These are phyloP conservation scores for Oscheius sp. DNA, from an alignment of 2,888 invertebrate genomes.

Conservation along the genomic window DNA sequence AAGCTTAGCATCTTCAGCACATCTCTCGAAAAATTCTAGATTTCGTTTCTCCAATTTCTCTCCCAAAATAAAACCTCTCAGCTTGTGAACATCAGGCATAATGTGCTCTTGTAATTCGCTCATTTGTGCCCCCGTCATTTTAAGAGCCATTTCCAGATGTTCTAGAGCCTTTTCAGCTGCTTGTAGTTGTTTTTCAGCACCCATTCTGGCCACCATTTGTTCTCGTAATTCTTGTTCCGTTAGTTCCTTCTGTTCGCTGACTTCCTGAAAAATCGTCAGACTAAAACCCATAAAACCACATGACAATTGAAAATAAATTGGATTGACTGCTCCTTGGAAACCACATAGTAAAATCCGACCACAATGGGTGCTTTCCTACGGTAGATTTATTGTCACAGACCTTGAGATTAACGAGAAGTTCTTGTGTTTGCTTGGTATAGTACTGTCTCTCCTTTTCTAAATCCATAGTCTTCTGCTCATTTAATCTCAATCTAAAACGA, in stretches of 20 bases:
- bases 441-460: slow-evolving; percentile 72
- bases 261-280: slow-evolving; percentile 66
- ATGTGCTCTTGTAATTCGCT: slow-evolving; percentile 72
- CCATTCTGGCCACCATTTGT: slow-evolving; percentile 72
- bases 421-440: slow-evolving; percentile 72
- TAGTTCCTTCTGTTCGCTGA: slow-evolving; percentile 72
- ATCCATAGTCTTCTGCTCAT: slow-evolving; percentile 69
- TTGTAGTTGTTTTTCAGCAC: slow-evolving; percentile 70
- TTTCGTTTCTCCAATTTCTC: background rate
- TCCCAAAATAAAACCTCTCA: slow-evolving; percentile 69
- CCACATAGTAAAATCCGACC: no score
- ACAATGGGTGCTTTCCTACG: background rate
- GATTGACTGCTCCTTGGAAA: no score
- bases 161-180: slow-evolving; percentile 70
- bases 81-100: slow-evolving; percentile 72
- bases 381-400: slow-evolving; percentile 53
- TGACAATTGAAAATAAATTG: no score
- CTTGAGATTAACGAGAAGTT: slow-evolving; percentile 71
- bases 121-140: slow-evolving; percentile 68
- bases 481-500: slow-evolving; percentile 69
- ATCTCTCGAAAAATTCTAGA: slow-evolving; percentile 73
- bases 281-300: background rate
- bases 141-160: slow-evolving; percentile 71
- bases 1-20: slow-evolving; percentile 72
- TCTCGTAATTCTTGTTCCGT: slow-evolving; percentile 72